Conservation (phyloP, 1,140 invertebrate genomes). For the Eurosta solidaginis region DNA sequence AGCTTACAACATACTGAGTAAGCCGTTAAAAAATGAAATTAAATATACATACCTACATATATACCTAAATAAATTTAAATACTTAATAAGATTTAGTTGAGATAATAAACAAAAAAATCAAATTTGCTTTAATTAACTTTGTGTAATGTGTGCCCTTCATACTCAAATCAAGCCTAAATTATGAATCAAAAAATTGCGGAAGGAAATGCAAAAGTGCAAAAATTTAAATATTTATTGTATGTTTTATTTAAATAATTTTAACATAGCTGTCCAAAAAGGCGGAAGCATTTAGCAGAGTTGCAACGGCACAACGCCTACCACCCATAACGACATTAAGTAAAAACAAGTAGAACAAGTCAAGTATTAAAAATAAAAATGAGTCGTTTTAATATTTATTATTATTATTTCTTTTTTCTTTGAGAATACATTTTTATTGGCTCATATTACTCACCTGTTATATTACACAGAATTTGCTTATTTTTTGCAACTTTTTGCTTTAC, state of each 20-base stretch:
- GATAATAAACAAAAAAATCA: background rate
- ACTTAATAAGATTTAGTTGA: background rate
- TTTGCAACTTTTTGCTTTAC: background rate
- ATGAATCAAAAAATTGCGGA: conserved; percentile 3
- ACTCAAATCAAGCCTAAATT: background rate
- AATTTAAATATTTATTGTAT: background rate
- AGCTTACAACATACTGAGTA: no score
- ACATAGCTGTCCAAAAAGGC: conserved; percentile 10
- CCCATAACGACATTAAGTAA: background rate
- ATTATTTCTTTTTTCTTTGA: no score
- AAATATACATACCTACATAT: background rate
- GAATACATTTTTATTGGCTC: background rate
- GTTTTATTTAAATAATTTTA: background rate
- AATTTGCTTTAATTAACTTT: background rate
- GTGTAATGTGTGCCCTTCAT: background rate
- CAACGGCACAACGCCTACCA: conserved; percentile 2
- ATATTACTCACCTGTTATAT: conserved; percentile 25
- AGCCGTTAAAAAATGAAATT: background rate
- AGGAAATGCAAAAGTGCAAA: conserved; percentile 16
- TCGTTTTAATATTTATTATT: background rate
- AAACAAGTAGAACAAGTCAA: background rate
- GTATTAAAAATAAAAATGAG: conserved; percentile 7
- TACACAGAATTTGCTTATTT: background rate
- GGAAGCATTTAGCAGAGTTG: background rate
- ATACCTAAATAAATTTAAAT: background rate